phyloP scores from a whole-genome alignment of 2,888 invertebrate genomes.

The Theretra japonica region DNA sequence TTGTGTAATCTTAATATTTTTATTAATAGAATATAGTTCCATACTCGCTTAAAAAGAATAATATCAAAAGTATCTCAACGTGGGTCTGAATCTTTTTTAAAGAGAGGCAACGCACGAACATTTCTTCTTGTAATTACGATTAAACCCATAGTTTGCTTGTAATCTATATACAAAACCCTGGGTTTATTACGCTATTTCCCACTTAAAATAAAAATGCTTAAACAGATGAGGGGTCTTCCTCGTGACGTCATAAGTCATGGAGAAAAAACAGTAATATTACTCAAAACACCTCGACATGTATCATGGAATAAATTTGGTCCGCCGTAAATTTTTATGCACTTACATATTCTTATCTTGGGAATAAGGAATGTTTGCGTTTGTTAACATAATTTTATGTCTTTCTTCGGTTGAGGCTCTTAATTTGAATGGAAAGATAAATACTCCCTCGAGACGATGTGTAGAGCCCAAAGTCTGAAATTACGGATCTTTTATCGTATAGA shows the following conservation, averaged over 20 bases:
- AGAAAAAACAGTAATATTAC: conserved; percentile 11
- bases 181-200: not conserved
- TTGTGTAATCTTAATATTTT: no score
- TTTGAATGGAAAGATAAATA: not conserved
- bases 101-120: no score
- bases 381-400: conserved; percentile 18
- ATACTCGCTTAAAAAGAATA: no score
- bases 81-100: no score
- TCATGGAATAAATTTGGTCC: conserved; percentile 17
- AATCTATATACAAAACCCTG: not conserved
- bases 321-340: conserved; percentile 21
- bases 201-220: not conserved
- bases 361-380: conserved; percentile 14
- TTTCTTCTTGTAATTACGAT: no score
- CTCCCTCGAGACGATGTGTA: not conserved
- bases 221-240: not conserved
- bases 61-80: no score
- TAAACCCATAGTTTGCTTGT: not conserved
- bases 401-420: not conserved
- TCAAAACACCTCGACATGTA: conserved; percentile 4
- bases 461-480: no score
- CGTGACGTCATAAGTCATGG: not conserved
- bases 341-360: conserved; percentile 12
- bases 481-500: no score
- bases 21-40: no score